phyloP scores from a whole-genome alignment of 2,113 vertebrate genomes.

The Xenopus borealis region DNA sequence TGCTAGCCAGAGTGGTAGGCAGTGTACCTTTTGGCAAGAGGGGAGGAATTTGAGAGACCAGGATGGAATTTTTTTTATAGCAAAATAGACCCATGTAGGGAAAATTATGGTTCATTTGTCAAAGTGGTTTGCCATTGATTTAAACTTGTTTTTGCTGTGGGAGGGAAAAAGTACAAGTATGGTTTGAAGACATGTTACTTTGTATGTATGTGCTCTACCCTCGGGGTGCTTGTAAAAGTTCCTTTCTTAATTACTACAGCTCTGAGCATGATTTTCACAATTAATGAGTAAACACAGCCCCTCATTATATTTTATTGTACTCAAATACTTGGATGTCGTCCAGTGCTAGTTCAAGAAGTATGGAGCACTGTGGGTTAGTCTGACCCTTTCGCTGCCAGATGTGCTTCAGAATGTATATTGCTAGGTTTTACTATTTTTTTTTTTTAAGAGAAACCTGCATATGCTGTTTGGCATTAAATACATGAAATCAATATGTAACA shows the following conservation, averaged over 20 bases:
- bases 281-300: constrained; percentile 59
- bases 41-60: too few species aligned
- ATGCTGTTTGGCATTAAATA: too few species aligned
- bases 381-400: constrained; percentile 27
- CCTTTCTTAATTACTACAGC: constrained; percentile 52
- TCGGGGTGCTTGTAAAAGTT: constrained; percentile 54
- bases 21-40: too few species aligned
- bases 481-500: too few species aligned
- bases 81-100: not conserved
- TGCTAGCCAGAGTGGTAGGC: too few species aligned
- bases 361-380: not conserved
- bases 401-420: not conserved
- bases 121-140: too few species aligned
- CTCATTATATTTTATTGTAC: constrained; percentile 67
- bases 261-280: constrained; percentile 57
- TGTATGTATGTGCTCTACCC: constrained; percentile 37
- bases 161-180: constrained; percentile 17
- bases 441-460: too few species aligned
- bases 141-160: not conserved
- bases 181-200: constrained; percentile 25
- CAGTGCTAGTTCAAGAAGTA: constrained; percentile 39
- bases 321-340: constrained; percentile 54
- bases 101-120: too few species aligned
- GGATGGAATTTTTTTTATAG: too few species aligned
- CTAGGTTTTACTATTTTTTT: not conserved